These are phyloP conservation scores for Diabrotica balteata DNA, from an alignment of 2,888 invertebrate species.

Conservation along the genomic window DNA sequence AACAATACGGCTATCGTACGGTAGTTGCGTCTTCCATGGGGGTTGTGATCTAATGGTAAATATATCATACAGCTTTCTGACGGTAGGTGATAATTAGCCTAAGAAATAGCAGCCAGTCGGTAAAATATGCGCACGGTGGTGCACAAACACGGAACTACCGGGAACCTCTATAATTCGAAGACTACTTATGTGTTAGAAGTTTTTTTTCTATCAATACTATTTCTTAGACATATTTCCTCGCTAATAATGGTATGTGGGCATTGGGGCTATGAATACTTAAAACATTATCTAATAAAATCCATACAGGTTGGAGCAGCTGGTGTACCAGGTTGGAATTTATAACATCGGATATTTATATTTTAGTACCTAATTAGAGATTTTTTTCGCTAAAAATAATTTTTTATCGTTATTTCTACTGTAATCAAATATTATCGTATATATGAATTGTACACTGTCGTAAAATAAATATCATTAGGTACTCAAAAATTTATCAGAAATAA, in stretches of 20 bases:
- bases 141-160: not conserved
- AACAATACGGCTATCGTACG: constrained; percentile 18
- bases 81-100: constrained; percentile 23
- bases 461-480: too few species aligned
- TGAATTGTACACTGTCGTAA: too few species aligned
- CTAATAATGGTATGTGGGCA: constrained; percentile 5
- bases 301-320: not conserved
- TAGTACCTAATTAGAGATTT: too few species aligned
- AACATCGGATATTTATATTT: too few species aligned
- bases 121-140: not conserved
- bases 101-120: constrained; percentile 21
- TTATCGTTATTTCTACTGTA: too few species aligned
- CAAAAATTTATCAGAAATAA: too few species aligned
- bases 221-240: not conserved
- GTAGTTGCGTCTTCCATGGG: constrained; percentile 25
- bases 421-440: too few species aligned
- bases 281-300: not conserved
- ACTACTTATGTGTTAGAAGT: not conserved
- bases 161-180: not conserved
- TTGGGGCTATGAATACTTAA: not conserved
- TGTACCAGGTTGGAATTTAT: too few species aligned
- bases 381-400: too few species aligned
- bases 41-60: constrained; percentile 24
- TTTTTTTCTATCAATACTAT: not conserved
- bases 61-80: constrained; percentile 25